Conservation (phyloP, 1,140 invertebrate genomes). For the Drosophila gunungcola region DNA sequence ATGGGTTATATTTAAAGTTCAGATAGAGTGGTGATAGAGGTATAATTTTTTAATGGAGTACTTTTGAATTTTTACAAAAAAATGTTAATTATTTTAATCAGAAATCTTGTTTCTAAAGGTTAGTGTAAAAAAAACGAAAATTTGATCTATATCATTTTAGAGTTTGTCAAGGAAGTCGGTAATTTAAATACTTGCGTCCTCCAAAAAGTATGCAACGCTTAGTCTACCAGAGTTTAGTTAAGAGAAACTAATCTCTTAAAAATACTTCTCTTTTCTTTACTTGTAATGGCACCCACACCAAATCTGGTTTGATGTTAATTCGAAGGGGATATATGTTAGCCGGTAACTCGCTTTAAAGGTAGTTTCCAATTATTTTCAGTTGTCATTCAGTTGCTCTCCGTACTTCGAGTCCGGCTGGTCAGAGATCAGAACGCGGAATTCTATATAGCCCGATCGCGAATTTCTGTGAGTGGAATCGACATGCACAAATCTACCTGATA, state of each 20-base stretch:
- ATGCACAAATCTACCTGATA: constrained; percentile 21
- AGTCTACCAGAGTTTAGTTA: not conserved
- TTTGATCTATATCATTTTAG: not conserved
- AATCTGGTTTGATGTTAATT: constrained; percentile 10
- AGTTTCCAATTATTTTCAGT: not conserved
- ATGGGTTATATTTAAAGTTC: no score
- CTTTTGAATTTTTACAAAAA: no score
- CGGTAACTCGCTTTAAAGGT: not conserved
- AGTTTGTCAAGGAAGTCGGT: not conserved
- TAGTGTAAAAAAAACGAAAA: no score
- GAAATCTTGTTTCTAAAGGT: no score
- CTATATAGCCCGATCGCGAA: not conserved
- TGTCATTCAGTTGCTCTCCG: constrained; percentile 16
- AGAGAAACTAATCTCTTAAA: not conserved
- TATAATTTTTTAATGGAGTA: no score
- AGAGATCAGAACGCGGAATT: constrained; percentile 10
- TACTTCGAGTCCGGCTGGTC: constrained; percentile 12
- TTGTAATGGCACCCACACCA: constrained; percentile 15
- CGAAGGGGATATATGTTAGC: constrained; percentile 2
- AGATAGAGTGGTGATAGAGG: no score
- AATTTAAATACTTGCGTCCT: not conserved
- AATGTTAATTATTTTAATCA: no score
- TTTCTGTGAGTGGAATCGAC: constrained; percentile 18
- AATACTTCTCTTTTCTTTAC: not conserved
- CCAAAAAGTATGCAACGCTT: constrained; percentile 6